Base-by-base conservation (phyloP, 2,113 vertebrate species). In the Chaetorhynchus papuensis region DNA sequence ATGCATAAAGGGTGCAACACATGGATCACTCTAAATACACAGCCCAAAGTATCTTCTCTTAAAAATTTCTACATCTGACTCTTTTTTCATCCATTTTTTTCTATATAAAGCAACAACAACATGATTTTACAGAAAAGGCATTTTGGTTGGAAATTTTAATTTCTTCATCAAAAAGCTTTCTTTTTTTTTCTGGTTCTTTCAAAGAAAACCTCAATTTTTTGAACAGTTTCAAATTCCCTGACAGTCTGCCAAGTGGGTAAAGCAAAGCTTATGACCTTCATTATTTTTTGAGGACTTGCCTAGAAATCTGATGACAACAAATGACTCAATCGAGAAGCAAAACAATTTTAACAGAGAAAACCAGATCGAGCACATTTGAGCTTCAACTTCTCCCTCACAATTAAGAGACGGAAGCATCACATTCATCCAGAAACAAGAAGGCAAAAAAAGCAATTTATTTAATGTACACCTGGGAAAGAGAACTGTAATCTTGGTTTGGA, bases 391-490 rank as follows among this genome's bases (percentile, higher is more conserved):
- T 90, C 54, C 61, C 81, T 93, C 94, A 81, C 96, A 96, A 94
- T 97, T 95, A 97, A 96, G 33, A 94, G 95, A 96, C 69, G 89
- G 94, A 97, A 5, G 52, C 76, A 95, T 92, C 95, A 92, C 93
- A 94, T 77, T 80, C 89, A 97, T 57, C 97, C 96, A 95, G 78
- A 96, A 97, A 97, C 74, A 96, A 65, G 87, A 77, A 82, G 35
- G 31, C 75, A 76, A 61, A 71, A 89, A 93, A 91, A 57, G 90
- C 96, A 95, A 98, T 98, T 98, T 98, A 96, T 97, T 97, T 97
- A 98, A 97, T 76, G 96, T 64, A 95, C 96, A 97, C 96, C 91
- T 96, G 97, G 96, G 97, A 97, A 97, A 96, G 93, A 92, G 78
- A 94, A 89, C 56, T 89, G 93, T 87, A 94, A 97, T 95, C 94